Percentiles rank a stretch among this genome's conserved stretches.
Evolutionary conservation across 2,113 vertebrate genomes (phyloP).

Genomic region (Anthoscopus minutus): DNA sequence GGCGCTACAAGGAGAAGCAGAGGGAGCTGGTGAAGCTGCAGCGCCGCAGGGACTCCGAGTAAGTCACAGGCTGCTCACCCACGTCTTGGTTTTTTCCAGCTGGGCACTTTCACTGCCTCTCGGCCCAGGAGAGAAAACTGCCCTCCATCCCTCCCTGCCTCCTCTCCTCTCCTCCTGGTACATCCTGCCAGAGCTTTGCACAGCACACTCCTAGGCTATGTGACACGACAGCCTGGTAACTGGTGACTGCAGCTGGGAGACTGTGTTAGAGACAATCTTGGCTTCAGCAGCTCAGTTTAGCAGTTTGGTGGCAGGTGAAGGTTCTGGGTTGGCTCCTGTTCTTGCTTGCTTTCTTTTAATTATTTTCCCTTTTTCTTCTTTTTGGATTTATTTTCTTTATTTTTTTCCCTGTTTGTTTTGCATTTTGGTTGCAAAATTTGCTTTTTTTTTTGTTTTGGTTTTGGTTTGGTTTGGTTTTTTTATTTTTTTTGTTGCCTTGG

Average conservation of each 20-base stretch:
- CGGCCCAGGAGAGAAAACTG: not conserved
- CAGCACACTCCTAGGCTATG: slow-evolving; percentile 39
- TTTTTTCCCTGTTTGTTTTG: not conserved
- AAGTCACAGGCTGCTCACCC: slow-evolving; percentile 56
- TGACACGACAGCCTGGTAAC: not conserved
- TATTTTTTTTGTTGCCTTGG: slow-evolving; percentile 34
- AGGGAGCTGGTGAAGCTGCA: slow-evolving; percentile 90
- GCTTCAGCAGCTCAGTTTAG: slow-evolving; percentile 60
- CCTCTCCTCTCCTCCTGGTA: not conserved
- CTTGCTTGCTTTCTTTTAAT: slow-evolving; percentile 40
- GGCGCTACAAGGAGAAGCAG: slow-evolving; percentile 92
- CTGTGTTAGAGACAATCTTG: slow-evolving; percentile 32
- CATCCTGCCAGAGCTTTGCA: slow-evolving; percentile 19
- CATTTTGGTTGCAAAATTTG: slow-evolving; percentile 26
- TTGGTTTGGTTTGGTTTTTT: not conserved
- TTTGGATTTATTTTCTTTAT: not conserved
- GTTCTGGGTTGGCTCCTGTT: slow-evolving; percentile 28
- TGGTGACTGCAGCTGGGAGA: slow-evolving; percentile 30
- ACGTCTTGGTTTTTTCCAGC: not conserved
- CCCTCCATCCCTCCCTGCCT: not conserved
- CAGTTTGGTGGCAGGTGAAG: slow-evolving; percentile 44
- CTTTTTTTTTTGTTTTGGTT: not conserved
- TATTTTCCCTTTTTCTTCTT: not conserved
- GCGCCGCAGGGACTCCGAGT: slow-evolving; percentile 87
- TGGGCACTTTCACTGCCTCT: not conserved